phyloP scores from a whole-genome alignment of 2,113 vertebrate species.

The Rhea americana region DNA sequence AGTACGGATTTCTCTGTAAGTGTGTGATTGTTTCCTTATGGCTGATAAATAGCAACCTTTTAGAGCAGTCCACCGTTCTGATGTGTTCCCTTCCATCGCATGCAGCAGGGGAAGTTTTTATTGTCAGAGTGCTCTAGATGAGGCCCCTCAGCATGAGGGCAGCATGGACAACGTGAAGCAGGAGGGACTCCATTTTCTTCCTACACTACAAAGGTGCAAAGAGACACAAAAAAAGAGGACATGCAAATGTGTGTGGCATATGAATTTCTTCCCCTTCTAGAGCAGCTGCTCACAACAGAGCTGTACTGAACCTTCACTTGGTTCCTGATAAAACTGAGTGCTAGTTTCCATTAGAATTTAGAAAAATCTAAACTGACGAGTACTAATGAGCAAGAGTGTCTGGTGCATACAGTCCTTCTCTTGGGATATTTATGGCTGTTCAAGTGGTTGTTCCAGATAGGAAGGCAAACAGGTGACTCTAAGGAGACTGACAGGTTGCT shows the following conservation, averaged over 20 bases:
- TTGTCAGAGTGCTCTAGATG: background rate
- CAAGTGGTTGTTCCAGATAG: background rate
- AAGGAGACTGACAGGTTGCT: background rate
- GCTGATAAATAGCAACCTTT: constrained; percentile 20
- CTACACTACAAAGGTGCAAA: background rate
- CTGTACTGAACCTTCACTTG: background rate
- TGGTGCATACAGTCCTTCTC: background rate
- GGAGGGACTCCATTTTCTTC: background rate
- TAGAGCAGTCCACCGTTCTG: background rate
- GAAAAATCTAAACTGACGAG: background rate
- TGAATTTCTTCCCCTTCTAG: background rate
- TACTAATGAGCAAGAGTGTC: background rate
- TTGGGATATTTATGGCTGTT: accelerated
- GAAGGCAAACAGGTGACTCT: background rate
- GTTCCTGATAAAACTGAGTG: background rate
- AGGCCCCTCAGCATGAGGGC: background rate
- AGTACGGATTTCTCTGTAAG: constrained; percentile 18
- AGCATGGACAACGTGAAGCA: background rate
- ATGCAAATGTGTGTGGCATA: accelerated
- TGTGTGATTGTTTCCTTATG: constrained; percentile 43
- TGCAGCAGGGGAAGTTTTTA: background rate
- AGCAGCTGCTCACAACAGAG: background rate
- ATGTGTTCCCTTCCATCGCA: background rate
- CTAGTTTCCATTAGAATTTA: background rate
- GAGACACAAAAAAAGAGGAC: background rate